Base-by-base conservation (phyloP, 2,888 invertebrate genomes). In the Habroteleia sp. region DNA sequence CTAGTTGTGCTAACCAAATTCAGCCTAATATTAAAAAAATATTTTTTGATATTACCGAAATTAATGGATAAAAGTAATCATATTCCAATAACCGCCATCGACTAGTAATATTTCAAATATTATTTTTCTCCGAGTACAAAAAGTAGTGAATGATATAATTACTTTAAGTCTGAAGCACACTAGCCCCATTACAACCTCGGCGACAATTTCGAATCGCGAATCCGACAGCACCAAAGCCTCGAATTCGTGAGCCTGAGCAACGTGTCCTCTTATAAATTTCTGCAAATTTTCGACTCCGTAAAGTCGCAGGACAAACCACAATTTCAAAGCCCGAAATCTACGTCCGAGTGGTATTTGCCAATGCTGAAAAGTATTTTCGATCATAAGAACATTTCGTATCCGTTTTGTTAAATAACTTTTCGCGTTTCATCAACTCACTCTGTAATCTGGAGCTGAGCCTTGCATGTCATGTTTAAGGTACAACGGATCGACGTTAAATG, bases 331-430 rank as follows among this genome's bases (percentile, higher is more conserved):
- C 66, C 98, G 92, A 90, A 98, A 98, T 78, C 98, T 92, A 74
- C 98, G 91, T 0, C 98, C 98, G 23, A 98, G 89, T 2, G 98
- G 97, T 77, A 98, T 97, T 90, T 98, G 97, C 98, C 97, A 98
- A 85, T 98, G 98, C 89, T 93, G 82, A 6, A n/a, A 35, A 52
- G n/a, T n/a, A n/a, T n/a, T n/a, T n/a, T n/a, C n/a, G n/a, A n/a
- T n/a, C n/a, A n/a, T n/a, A n/a, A n/a, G n/a, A n/a, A n/a, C n/a
- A n/a, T n/a, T n/a, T n/a, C n/a, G n/a, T n/a, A n/a, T n/a, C n/a
- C n/a, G n/a, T n/a, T n/a, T n/a, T n/a, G n/a, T n/a, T n/a, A n/a
- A n/a, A n/a, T n/a, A n/a, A n/a, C n/a, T n/a, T n/a, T n/a, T n/a
- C n/a, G n/a, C n/a, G n/a, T n/a, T n/a, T n/a, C n/a, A 31, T 10